Conservation (phyloP, 2,888 invertebrate species). For the Ophraella communa region DNA sequence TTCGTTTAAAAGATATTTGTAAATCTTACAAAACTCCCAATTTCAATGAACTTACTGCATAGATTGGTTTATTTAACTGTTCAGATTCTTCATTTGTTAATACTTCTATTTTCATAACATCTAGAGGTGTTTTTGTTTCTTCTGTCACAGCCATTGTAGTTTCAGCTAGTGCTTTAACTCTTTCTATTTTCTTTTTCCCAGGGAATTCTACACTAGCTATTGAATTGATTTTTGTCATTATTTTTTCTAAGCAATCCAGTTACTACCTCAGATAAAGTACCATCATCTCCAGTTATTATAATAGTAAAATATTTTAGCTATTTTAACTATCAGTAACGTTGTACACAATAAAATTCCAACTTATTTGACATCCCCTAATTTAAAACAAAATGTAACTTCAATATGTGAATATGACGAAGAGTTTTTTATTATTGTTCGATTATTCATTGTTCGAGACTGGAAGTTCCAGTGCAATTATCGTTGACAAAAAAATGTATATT, state of each 20-base stretch:
- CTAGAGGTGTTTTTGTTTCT: slow-evolving; percentile 73
- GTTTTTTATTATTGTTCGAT: no score
- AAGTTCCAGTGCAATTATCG: no score
- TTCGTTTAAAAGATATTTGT: no score
- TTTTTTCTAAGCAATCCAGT: slow-evolving; percentile 82
- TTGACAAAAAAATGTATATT: no score
- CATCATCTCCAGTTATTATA: slow-evolving; percentile 94
- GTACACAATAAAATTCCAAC: background rate
- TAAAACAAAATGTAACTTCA: no score
- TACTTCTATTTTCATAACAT: slow-evolving; percentile 83
- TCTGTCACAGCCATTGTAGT: slow-evolving; percentile 85
- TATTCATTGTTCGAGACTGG: no score
- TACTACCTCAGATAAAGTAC: slow-evolving; percentile 87
- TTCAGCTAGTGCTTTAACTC: slow-evolving; percentile 73
- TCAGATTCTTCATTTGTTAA: slow-evolving; percentile 58
- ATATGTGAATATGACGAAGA: no score
- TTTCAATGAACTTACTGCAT: slow-evolving; percentile 78
- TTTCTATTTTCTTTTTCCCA: slow-evolving; percentile 63
- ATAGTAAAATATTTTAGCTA: slow-evolving; percentile 76
- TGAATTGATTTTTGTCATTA: slow-evolving; percentile 72
- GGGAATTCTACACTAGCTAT: slow-evolving; percentile 74
- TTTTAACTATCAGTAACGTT: slow-evolving; percentile 67
- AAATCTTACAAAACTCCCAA: no score
- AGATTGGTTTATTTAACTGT: slow-evolving; percentile 72
- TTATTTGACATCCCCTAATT: background rate